Base-by-base conservation (phyloP, 2,113 vertebrate genomes). In the Dasypus novemcinctus region DNA sequence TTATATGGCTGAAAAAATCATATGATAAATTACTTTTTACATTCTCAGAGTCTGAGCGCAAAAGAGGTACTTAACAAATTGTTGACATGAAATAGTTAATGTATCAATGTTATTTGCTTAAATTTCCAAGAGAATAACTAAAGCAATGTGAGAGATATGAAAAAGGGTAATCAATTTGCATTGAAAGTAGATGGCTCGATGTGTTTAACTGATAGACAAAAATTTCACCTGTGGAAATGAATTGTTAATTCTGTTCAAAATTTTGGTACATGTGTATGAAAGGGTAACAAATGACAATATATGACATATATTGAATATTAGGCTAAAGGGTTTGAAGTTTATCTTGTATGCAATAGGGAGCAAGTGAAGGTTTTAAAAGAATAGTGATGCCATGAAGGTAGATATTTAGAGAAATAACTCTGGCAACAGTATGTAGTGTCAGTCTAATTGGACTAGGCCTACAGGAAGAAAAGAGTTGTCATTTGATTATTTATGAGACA, bases 401-500 rank as follows among this genome's bases (percentile, higher is more conserved):
- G 64, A 9, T 61, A 87, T 63, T 87, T 81, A 76, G 54, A 92
- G 61, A 91, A 85, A 82, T 1, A 84, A 12, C 63, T 29, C 59
- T 87, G 59, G 49, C 13, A 29, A 57, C 27, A 57, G 15, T 43
- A 38, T 12, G 9, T 2, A 52, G n/a, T 49, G 85, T 68, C 18
- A 27, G 5, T n/a, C n/a, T 82, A 68, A 49, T 0, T 83, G 59
- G 25, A 66, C 36, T 87, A 88, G 49, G 23, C 29, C 38, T 72
- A 5, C 17, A 80, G 31, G 12, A 88, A 23, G 25, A 80, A 84
- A n/a, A 17, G 21, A 59, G 57, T 21, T 46, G 43, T 29, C 78
- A 41, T 71, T 61, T 80, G 61, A 82, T 89, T 93, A 81, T 54
- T 66, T 88, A n/a, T 81, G 36, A 94, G 79, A 9, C 18, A 89